Percentiles rank a stretch among this genome's conserved stretches.
Evolutionary conservation across 2,797 vertebrate species (phyloP).

Genomic region (Parauchenoglanis ngamensis): DNA sequence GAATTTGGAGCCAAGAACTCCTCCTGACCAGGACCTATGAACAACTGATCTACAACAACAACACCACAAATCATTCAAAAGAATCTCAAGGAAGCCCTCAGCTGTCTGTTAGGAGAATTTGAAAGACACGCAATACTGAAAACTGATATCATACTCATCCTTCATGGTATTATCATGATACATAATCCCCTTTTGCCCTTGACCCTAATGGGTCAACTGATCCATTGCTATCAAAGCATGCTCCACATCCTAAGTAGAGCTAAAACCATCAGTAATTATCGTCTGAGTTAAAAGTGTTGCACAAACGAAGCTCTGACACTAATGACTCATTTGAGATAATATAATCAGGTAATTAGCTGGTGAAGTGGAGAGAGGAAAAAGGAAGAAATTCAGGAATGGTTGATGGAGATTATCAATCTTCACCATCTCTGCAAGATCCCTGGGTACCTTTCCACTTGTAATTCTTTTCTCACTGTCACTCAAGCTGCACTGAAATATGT

Average conservation of each 20-base stretch:
- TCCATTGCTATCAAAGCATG: background rate
- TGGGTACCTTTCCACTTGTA: slow-evolving; percentile 71
- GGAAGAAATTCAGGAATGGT: slow-evolving; percentile 74
- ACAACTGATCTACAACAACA: too few relatives aligned
- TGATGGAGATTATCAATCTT: slow-evolving; percentile 80
- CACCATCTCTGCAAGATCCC: slow-evolving; percentile 70
- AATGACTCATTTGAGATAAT: slow-evolving; percentile 80
- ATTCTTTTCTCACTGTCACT: background rate
- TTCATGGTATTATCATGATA: background rate
- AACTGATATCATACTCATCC: background rate
- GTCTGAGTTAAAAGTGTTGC: slow-evolving; percentile 13
- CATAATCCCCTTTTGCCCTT: background rate
- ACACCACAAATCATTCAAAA: background rate
- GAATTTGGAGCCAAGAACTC: background rate
- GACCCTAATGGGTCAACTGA: background rate
- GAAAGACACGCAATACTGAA: background rate
- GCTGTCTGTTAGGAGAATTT: too few relatives aligned
- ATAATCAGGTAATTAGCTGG: slow-evolving; percentile 82
- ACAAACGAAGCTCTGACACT: slow-evolving; percentile 56
- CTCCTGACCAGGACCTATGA: background rate
- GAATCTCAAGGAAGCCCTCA: background rate
- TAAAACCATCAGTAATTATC: slow-evolving; percentile 11
- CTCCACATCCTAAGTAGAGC: background rate
- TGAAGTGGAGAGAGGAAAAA: slow-evolving; percentile 77
- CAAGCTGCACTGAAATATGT: background rate